Base-by-base conservation (phyloP, 2,113 vertebrate genomes). In the Rana temporaria region DNA sequence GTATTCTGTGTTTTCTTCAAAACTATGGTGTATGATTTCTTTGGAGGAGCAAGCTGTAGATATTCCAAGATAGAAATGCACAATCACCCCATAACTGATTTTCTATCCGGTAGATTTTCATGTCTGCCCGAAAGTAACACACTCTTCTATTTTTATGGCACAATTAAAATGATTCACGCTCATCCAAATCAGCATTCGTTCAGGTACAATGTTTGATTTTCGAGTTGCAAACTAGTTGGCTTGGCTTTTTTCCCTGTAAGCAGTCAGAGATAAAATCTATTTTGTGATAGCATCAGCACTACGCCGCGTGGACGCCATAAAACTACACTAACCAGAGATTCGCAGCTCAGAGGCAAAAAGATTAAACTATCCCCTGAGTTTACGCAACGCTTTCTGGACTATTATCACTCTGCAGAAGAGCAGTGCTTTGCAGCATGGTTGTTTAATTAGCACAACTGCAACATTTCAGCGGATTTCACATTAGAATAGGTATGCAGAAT, bases 131-230 rank as follows among this genome's bases (percentile, higher is more conserved):
- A 62, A 62, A 80, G 77, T 65, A 55, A 69, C 53, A 24, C 52
- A 8, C 77, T 22, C 65, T 56, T 9, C 66, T 59, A 80, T 80
- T 80, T 79, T 80, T 80, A 80, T 79, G 32, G 78, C 65, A 24
- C 57, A 68, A 79, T 79, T 79, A 79, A 79, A 82, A 82, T 75
- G 63, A 82, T 82, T 74, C 62, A 82, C 18, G 30, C 55, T 52
- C 52, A 82, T 59, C 70, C 48, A 82, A 75, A 82, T 82, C 60
- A 3, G 17, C 55, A 63, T 22, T 53, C 17, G 7, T 38, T 76
- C 34, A 18, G 78, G 69, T 0, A 73, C 48, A 24, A 73, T 66
- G 70, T 75, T 66, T 75, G 70, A 75, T 82, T 65, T 75, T 32
- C 26, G 63, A 67, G 57, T 81, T 81, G 63, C 69, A 81, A 82